A percentile compares a stretch with the other conserved stretches of the same genome.
Conservation (phyloP, 2,888 invertebrate genomes). For the Lucinisca nassula region DNA sequence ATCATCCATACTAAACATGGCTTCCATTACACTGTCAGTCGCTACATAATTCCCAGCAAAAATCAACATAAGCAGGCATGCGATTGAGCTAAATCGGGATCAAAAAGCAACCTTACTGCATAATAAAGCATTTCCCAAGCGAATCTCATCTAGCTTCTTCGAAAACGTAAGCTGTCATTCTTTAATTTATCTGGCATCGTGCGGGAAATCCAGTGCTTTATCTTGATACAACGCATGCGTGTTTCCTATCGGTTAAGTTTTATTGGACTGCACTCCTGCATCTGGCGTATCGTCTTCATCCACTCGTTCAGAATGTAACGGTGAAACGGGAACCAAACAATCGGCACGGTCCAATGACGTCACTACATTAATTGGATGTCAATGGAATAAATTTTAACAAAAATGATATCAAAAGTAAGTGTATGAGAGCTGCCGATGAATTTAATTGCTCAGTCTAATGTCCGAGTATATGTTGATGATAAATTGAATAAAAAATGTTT, state of each 20-base stretch:
- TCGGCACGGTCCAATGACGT: background rate
- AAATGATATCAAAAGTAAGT: background rate
- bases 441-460: too few relatives aligned
- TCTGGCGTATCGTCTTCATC: background rate
- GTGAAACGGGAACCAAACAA: background rate
- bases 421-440: too few relatives aligned
- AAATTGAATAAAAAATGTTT: too few relatives aligned
- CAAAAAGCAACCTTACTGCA: background rate
- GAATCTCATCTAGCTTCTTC: background rate
- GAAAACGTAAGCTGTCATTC: background rate
- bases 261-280: constrained; percentile 7
- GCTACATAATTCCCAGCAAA: background rate
- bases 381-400: background rate
- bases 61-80: background rate
- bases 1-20: constrained; percentile 4
- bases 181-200: constrained; percentile 14
- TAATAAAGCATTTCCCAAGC: background rate
- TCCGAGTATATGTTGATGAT: too few relatives aligned
- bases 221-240: constrained; percentile 15
- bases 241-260: background rate
- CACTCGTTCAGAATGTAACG: background rate
- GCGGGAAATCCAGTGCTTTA: constrained; percentile 8
- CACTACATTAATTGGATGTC: constrained; percentile 5
- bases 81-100: background rate
- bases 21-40: background rate